phyloP scores from a whole-genome alignment of 2,113 vertebrate species.

The Peucedramus taeniatus region DNA sequence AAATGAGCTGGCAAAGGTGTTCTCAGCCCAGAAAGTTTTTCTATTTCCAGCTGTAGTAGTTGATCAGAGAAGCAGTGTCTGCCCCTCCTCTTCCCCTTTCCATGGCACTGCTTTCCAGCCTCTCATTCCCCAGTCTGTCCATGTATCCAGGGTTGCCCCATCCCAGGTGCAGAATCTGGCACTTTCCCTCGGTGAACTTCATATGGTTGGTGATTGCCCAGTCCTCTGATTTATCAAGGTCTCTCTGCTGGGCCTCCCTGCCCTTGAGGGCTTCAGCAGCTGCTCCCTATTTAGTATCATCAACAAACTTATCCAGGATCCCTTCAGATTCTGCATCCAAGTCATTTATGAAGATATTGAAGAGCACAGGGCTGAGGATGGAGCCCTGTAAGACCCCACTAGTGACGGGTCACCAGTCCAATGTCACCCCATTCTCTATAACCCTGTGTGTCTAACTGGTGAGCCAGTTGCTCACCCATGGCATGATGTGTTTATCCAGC shows the following conservation, averaged over 20 bases:
- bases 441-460: background rate
- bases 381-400: background rate
- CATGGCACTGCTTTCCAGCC: background rate
- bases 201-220: background rate
- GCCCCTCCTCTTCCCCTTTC: background rate
- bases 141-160: background rate
- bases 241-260: background rate
- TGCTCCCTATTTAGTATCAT: background rate
- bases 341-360: background rate
- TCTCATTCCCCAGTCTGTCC: background rate
- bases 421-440: background rate
- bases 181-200: background rate
- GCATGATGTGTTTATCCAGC: background rate
- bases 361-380: fast-evolving
- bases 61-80: background rate
- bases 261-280: background rate
- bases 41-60: background rate
- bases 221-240: background rate
- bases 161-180: background rate
- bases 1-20: background rate
- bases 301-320: background rate
- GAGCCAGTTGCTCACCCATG: background rate
- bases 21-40: background rate
- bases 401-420: background rate
- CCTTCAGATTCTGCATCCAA: background rate